Percentiles rank a stretch among this genome's conserved stretches.
phyloP scores from a whole-genome alignment of 2,797 vertebrate genomes.

The Cetoscarus ocellatus region DNA sequence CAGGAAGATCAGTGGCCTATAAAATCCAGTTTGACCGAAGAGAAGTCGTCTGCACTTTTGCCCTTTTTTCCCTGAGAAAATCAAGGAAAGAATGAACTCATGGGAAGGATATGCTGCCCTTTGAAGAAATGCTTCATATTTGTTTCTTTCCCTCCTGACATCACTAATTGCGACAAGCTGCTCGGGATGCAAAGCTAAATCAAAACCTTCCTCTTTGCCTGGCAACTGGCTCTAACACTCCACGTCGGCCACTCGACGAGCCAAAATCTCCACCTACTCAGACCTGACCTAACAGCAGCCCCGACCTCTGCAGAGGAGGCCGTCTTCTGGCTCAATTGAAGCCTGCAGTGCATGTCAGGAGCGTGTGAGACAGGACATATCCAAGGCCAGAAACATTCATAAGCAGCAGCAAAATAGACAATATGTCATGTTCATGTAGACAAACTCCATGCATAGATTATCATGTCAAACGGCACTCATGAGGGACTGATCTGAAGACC shows the following conservation, averaged over 20 bases:
- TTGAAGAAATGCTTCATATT: conserved; percentile 84
- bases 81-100: conserved; percentile 83
- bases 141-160: conserved; percentile 85
- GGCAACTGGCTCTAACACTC: conserved; percentile 80
- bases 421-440: conserved; percentile 69
- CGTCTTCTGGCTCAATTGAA: conserved; percentile 52
- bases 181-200: conserved; percentile 78
- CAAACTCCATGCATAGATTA: conserved; percentile 75
- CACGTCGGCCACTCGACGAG: conserved; percentile 58
- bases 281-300: conserved; percentile 69
- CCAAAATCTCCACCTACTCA: conserved; percentile 80
- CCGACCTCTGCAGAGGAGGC: conserved; percentile 67
- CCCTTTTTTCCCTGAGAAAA: conserved; percentile 69
- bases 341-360: conserved; percentile 43
- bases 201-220: conserved; percentile 82
- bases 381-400: conserved; percentile 47
- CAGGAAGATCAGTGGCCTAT: conserved; percentile 32
- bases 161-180: conserved; percentile 89
- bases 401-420: conserved; percentile 65
- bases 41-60: conserved; percentile 71
- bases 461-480: conserved; percentile 73
- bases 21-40: conserved; percentile 44
- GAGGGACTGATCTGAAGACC: conserved; percentile 78
- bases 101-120: conserved; percentile 81
- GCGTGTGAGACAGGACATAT: conserved; percentile 42